Evolutionary conservation across 2,113 vertebrate species (phyloP).

Genomic region (Carassius auratus): DNA sequence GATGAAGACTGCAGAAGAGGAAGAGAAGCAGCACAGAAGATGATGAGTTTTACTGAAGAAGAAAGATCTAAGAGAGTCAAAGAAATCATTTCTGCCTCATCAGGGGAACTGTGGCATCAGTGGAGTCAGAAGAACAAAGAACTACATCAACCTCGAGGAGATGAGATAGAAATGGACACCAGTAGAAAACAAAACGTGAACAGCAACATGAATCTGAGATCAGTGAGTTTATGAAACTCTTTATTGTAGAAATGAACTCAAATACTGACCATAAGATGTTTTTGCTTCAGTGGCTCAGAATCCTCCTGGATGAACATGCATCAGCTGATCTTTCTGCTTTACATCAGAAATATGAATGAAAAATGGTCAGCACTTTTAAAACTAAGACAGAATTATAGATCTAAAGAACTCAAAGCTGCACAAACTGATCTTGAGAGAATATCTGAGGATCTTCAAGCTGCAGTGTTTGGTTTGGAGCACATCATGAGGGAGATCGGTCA

Average conservation of each 20-base stretch:
- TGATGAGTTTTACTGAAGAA: no score
- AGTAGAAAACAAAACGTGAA: not conserved
- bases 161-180: not conserved
- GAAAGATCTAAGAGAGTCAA: no score
- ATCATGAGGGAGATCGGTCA: constrained; percentile 62
- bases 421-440: not conserved
- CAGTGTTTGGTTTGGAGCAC: constrained; percentile 71
- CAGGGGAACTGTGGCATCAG: not conserved
- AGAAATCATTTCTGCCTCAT: no score
- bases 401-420: constrained; percentile 55
- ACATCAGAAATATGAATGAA: not conserved
- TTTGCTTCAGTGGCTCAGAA: no score
- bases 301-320: not conserved
- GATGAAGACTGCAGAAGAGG: not conserved
- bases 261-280: not conserved
- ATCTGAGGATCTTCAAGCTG: constrained; percentile 60
- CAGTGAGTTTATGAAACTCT: not conserved
- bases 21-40: no score
- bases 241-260: not conserved
- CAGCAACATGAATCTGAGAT: not conserved
- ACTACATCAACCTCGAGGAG: not conserved
- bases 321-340: not conserved
- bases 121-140: no score
- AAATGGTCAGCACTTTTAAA: not conserved
- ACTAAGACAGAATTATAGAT: constrained; percentile 54